Evolutionary conservation across 2,113 vertebrate species (phyloP).

Genomic region (Mobula hypostoma): DNA sequence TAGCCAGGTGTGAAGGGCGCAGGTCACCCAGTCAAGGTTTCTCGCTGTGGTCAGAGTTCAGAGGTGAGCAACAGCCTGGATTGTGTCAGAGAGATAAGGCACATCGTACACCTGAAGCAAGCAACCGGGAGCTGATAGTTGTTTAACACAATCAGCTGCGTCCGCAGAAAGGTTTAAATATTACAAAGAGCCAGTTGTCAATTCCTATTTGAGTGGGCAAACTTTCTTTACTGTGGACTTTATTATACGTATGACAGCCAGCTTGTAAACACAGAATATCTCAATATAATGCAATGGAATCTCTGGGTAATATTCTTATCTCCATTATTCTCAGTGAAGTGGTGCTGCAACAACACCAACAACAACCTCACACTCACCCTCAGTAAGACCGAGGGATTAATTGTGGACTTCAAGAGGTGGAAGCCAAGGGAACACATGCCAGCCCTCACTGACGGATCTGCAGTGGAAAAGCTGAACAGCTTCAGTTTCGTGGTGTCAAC

Average conservation of each 20-base stretch:
- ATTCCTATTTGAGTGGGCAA: background rate
- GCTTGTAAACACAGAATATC: background rate
- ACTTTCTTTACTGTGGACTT: background rate
- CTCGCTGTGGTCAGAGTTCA: background rate
- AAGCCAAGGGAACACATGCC: too few species aligned
- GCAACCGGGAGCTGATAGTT: background rate
- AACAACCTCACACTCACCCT: too few species aligned
- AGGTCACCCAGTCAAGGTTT: conserved; percentile 35
- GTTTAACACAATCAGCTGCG: background rate
- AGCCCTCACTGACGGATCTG: too few species aligned
- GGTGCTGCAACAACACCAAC: too few species aligned
- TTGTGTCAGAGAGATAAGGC: conserved; percentile 23
- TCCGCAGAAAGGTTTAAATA: background rate
- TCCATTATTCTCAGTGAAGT: too few species aligned
- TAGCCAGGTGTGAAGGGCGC: background rate
- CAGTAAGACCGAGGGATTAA: too few species aligned
- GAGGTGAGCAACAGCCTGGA: background rate
- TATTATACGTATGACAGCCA: background rate
- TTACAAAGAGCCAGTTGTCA: background rate
- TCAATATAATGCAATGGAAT: too few species aligned
- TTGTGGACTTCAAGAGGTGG: too few species aligned
- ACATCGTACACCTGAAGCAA: background rate
- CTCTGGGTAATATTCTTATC: too few species aligned
- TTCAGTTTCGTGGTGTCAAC: too few species aligned
- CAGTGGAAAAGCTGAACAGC: too few species aligned